Evolutionary conservation across 2,797 vertebrate species (phyloP), one percentile per base, ranked within the genome.

Genomic region (Pseudomugil gertrudae): DNA sequence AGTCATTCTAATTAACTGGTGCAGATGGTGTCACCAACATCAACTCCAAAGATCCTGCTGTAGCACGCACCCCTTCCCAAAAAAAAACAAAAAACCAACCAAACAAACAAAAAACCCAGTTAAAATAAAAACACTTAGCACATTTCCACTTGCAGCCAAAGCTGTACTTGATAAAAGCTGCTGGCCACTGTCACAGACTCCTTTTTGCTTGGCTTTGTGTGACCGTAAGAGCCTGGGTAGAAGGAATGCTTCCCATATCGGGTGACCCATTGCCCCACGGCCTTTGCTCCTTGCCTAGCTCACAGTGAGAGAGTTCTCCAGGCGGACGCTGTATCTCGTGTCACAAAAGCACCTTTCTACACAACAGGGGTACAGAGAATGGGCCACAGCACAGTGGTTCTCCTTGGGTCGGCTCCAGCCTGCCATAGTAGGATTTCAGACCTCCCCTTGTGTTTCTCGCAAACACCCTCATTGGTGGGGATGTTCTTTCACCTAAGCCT

Each of bases 301-400:
- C 23, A 55, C 76, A 86, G 83, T 57, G 43, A 89, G 70, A 79
- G 85, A 86, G 72, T 86, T 86, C 87, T 93, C 76, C 83, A 72
- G 76, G 80, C 57, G 72, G 84, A 70, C 53, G 75, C 83, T 89
- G 90, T 92, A 92, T 94, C 93, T 81, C 81, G 19, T 95, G 90
- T 94, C 92, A 94, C 93, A 95, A 94, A 94, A 93, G 92, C 91
- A 83, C 84, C 86, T 91, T 92, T 92, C 87, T 89, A 90, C 91
- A 93, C 89, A 93, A 91, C 89, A 85, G 80, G 88, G 84, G 72
- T 87, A 91, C 87, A 94, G 91, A 93, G 89, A 90, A 84, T 54
- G 85, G 86, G 80, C 86, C 86, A 85, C 89, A 83, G 78, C 86
- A 84, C 85, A 86, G 71, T 81, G 89, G 82, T 92, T 89, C 87